phyloP scores from a whole-genome alignment of 2,113 vertebrate species.

The Axis porcinus region DNA sequence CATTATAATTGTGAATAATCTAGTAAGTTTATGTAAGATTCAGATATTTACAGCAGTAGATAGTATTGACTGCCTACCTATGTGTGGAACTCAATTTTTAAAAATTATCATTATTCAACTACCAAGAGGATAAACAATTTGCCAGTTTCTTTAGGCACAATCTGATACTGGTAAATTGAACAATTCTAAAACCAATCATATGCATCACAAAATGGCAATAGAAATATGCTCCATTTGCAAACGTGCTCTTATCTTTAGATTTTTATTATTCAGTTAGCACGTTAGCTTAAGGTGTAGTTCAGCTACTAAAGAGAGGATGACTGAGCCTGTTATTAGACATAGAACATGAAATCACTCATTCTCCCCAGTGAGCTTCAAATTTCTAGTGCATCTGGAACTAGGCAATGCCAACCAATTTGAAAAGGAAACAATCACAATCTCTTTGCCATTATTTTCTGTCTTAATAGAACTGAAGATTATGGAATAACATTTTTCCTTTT shows the following conservation, averaged over 20 bases:
- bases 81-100: neutral
- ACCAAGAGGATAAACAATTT: neutral
- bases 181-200: neutral
- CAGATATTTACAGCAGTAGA: neutral
- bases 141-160: neutral
- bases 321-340: slow-evolving; percentile 37
- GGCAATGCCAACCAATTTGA: slow-evolving; percentile 37
- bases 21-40: neutral
- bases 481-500: neutral
- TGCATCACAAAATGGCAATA: neutral
- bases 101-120: neutral
- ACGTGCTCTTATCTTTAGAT: neutral
- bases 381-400: slow-evolving; percentile 5
- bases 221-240: neutral
- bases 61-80: neutral
- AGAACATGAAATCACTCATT: slow-evolving; percentile 24
- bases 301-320: neutral
- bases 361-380: slow-evolving; percentile 12
- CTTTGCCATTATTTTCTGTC: slow-evolving; percentile 45
- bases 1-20: neutral
- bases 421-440: slow-evolving; percentile 60
- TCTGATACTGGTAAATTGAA: neutral
- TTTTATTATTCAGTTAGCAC: neutral
- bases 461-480: slow-evolving; percentile 9
- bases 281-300: neutral